A percentile compares a stretch with the other conserved stretches of the same genome.
phyloP scores from a whole-genome alignment of 2,113 vertebrate species.

The Lathamus discolor region DNA sequence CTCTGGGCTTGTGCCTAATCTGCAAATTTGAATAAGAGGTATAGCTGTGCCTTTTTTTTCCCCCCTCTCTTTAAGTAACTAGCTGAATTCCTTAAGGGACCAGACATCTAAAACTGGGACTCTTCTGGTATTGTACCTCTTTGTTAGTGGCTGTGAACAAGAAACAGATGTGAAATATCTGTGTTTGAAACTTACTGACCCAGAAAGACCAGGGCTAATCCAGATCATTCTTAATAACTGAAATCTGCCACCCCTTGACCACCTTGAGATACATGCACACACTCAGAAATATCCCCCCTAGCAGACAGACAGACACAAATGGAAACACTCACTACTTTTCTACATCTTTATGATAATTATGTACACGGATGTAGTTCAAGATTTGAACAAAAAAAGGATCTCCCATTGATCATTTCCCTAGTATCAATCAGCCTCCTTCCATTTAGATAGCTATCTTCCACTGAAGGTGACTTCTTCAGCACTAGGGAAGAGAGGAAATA shows the following conservation, averaged over 20 bases:
- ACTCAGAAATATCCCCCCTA: neutral
- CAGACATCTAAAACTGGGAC: constrained; percentile 30
- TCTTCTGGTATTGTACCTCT: constrained; percentile 19
- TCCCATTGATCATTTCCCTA: neutral
- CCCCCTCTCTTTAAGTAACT: neutral
- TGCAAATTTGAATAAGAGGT: constrained; percentile 63
- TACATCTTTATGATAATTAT: neutral
- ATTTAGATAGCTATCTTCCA: neutral
- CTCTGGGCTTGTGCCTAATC: constrained; percentile 55
- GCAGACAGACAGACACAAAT: neutral
- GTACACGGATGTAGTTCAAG: neutral
- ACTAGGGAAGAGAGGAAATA: neutral
- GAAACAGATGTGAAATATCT: constrained; percentile 71
- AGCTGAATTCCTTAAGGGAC: constrained; percentile 32
- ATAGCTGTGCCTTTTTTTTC: neutral
- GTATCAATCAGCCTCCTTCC: neutral
- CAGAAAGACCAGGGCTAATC: constrained; percentile 50
- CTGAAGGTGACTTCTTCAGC: neutral
- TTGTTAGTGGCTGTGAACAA: constrained; percentile 63
- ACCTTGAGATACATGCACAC: neutral
- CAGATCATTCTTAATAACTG: constrained; percentile 62
- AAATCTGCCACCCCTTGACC: constrained; percentile 43
- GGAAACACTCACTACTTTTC: neutral
- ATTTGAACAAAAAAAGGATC: neutral
- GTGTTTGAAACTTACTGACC: constrained; percentile 60